phyloP scores from a whole-genome alignment of 2,797 vertebrate species.

The Sus cebifrons region DNA sequence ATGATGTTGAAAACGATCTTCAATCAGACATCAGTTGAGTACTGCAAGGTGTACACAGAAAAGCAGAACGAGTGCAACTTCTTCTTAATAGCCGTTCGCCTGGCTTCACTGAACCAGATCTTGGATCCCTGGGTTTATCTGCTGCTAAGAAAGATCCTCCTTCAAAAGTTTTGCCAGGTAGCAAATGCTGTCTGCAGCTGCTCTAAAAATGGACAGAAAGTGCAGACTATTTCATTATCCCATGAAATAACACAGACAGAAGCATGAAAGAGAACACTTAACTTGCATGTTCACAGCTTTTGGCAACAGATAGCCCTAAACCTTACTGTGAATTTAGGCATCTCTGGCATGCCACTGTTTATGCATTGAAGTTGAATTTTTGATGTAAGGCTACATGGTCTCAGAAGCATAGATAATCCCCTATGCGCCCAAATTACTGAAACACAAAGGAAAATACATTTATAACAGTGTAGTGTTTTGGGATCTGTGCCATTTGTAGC shows the following conservation, averaged over 20 bases:
- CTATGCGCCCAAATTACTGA: constrained; percentile 75
- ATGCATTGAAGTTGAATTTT: constrained; percentile 35
- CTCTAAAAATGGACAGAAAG: constrained; percentile 92
- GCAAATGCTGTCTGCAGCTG: constrained; percentile 95
- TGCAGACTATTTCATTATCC: constrained; percentile 87
- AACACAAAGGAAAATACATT: constrained; percentile 65
- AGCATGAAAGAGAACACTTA: constrained; percentile 78
- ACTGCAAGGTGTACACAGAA: constrained; percentile 90
- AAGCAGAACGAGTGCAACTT: constrained; percentile 93
- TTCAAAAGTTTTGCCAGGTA: constrained; percentile 95
- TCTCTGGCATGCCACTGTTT: constrained; percentile 26
- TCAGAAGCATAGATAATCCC: constrained; percentile 57
- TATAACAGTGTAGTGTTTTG: constrained; percentile 29
- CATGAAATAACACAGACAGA: constrained; percentile 84
- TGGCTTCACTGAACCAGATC: constrained; percentile 99
- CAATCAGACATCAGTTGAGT: constrained; percentile 92
- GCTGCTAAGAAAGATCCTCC: constrained; percentile 96
- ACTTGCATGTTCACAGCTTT: constrained; percentile 54
- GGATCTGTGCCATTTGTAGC: not conserved
- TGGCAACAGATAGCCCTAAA: not conserved
- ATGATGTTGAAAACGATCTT: constrained; percentile 96
- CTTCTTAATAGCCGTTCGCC: constrained; percentile 95
- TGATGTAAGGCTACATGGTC: constrained; percentile 54
- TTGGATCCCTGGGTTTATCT: constrained; percentile 99
- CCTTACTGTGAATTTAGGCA: constrained; percentile 78